These are phyloP conservation scores for Lasaia peninsularis DNA, from an alignment of 1,140 invertebrate genomes.

Conservation along the genomic window DNA sequence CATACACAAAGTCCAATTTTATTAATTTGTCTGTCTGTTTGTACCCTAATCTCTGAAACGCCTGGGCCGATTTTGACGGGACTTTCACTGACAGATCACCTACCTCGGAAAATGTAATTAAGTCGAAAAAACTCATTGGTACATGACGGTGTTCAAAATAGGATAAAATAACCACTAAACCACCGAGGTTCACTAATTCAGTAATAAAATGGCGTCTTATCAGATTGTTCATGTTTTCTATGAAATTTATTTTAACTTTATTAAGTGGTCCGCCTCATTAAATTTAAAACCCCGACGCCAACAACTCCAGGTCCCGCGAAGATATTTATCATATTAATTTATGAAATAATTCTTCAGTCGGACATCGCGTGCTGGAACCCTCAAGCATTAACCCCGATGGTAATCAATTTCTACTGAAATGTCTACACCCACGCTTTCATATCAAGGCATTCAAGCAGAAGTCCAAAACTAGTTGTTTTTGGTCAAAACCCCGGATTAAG, in stretches of 20 bases:
- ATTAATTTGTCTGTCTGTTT: no score
- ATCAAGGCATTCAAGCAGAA: conserved; percentile 1
- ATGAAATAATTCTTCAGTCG: conserved; percentile 4
- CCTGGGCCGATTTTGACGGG: no score
- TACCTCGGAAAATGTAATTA: no score
- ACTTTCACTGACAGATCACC: no score
- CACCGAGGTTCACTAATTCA: no score
- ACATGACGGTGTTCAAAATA: no score
- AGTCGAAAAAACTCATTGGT: no score
- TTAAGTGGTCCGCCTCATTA: neutral
- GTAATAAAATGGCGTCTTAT: neutral
- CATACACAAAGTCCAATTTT: no score
- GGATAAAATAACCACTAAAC: no score
- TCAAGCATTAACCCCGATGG: conserved; percentile 1
- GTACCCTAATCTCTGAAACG: no score
- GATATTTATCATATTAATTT: conserved; percentile 10
- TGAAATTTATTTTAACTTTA: conserved; percentile 1
- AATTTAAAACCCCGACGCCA: neutral
- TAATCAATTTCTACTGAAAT: conserved; percentile 11
- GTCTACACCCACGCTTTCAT: conserved; percentile 9
- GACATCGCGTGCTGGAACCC: neutral
- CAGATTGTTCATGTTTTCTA: neutral
- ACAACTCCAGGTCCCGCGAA: neutral
- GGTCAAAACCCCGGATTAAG: conserved; percentile 1
- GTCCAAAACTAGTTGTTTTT: conserved; percentile 1